Evolutionary conservation across 2,888 invertebrate species (phyloP).

Genomic region (Parascotia fuliginaria): DNA sequence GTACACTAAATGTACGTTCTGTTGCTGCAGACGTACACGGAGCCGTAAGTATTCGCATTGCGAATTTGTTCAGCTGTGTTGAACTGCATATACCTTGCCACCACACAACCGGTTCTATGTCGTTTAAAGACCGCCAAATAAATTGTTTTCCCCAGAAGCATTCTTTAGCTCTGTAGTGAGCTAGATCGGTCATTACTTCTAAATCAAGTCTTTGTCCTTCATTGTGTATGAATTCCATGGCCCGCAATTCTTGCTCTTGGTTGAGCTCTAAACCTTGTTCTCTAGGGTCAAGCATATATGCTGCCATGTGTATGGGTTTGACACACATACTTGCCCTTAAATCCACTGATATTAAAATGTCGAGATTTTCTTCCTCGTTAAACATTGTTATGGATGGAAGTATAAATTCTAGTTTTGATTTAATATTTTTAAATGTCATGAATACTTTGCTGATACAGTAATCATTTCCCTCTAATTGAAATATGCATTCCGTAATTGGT

Average conservation of each 20-base stretch:
- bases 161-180: neutral
- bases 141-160: neutral
- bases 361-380: neutral
- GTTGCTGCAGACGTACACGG: neutral
- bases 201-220: neutral
- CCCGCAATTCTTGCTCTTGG: neutral
- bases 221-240: neutral
- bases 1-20: too few species aligned
- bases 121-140: neutral
- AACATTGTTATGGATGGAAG: neutral
- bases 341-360: neutral
- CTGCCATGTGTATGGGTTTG: neutral
- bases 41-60: neutral
- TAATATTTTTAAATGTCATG: neutral
- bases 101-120: neutral
- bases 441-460: neutral
- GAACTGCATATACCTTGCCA: neutral
- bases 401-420: neutral
- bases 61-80: neutral
- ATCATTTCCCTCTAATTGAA: neutral
- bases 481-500: neutral
- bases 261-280: neutral
- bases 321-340: neutral
- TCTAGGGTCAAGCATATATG: neutral
- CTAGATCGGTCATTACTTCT: neutral